Conservation (phyloP, 2,113 vertebrate species). For the Myotis davidii region DNA sequence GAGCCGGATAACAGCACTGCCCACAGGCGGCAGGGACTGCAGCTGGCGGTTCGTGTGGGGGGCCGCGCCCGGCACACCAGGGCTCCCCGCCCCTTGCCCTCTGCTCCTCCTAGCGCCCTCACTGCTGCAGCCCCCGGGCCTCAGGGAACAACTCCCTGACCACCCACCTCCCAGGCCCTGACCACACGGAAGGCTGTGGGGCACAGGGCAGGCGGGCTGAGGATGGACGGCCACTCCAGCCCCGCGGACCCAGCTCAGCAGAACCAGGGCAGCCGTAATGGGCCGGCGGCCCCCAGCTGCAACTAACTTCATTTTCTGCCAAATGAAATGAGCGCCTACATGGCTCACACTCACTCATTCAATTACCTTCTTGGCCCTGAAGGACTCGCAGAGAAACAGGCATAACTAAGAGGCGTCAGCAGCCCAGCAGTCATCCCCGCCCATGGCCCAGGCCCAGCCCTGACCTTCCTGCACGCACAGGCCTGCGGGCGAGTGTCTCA, state of each 20-base stretch:
- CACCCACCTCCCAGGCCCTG: not conserved
- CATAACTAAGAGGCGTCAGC: constrained; percentile 36
- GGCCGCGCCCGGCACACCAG: too few species aligned
- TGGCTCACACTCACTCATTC: constrained; percentile 72
- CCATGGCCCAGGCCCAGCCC: not conserved
- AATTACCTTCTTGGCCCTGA: constrained; percentile 69
- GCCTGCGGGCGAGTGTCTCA: fast-evolving
- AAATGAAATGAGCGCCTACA: constrained; percentile 70
- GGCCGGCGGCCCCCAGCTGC: constrained; percentile 68
- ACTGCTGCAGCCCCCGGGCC: not conserved
- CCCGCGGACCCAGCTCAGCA: constrained; percentile 45
- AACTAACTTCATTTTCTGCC: constrained; percentile 76
- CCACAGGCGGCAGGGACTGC: too few species aligned
- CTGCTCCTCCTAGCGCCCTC: fast-evolving
- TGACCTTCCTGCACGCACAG: fast-evolving
- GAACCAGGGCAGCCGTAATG: constrained; percentile 30
- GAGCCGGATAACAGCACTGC: not conserved
- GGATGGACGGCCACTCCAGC: constrained; percentile 10
- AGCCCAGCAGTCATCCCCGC: not conserved
- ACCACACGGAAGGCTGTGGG: fast-evolving
- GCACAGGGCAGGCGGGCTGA: not conserved
- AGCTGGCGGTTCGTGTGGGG: too few species aligned
- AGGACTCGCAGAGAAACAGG: constrained; percentile 53
- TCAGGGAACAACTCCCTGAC: not conserved
- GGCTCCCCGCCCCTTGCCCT: too few species aligned